These are phyloP conservation scores for Calonectris borealis DNA, from an alignment of 2,113 vertebrate species.

Conservation along the genomic window DNA sequence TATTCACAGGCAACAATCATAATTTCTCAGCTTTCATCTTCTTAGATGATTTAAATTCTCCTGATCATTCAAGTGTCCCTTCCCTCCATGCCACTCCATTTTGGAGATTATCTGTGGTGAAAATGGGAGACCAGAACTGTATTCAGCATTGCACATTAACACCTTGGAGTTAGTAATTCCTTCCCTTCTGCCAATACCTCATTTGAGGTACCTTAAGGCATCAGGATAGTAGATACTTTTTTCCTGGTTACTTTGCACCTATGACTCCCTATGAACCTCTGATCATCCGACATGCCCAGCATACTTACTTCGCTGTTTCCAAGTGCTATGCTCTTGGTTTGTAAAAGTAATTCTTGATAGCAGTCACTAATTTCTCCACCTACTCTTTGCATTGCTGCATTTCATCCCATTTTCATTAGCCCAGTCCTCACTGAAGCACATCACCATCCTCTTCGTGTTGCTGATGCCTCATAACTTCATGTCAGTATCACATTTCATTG, in stretches of 20 bases:
- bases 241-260: not conserved
- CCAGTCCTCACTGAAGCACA: not conserved
- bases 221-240: not conserved
- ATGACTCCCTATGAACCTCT: not conserved
- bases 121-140: not conserved
- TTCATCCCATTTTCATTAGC: not conserved
- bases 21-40: not conserved
- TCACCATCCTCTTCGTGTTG: not conserved
- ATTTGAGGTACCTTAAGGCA: not conserved
- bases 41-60: not conserved
- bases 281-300: not conserved
- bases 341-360: not conserved
- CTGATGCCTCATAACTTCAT: not conserved
- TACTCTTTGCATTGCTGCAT: not conserved
- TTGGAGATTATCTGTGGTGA: not conserved
- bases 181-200: not conserved
- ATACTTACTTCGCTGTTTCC: not conserved
- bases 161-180: not conserved
- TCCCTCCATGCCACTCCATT: not conserved
- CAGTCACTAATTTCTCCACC: not conserved
- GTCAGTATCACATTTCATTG: not conserved
- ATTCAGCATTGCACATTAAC: not conserved
- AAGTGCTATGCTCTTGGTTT: not conserved
- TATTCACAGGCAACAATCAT: not conserved
- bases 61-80: not conserved